Conservation (phyloP, 2,888 invertebrate species). For the Lordiphosa andalusiaca region DNA sequence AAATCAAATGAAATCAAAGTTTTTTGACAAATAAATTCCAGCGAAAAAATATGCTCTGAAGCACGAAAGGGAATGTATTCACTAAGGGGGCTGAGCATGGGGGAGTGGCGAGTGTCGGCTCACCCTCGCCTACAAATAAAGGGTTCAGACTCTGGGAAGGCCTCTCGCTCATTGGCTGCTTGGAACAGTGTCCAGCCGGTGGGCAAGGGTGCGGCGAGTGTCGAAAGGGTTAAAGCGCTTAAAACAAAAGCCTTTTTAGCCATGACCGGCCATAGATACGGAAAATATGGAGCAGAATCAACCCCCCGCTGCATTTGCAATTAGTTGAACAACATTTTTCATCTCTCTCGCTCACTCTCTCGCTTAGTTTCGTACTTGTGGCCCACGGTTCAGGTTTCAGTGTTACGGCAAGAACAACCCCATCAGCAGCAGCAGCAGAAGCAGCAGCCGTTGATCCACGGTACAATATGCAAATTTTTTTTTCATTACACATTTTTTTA, state of each 20-base stretch:
- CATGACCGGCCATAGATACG: slow-evolving; percentile 2
- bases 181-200: slow-evolving; percentile 21
- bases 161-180: slow-evolving; percentile 19
- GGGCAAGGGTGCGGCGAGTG: slow-evolving; percentile 21
- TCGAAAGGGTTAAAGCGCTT: slow-evolving; percentile 25
- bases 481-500: slow-evolving; percentile 51
- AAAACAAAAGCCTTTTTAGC: slow-evolving; percentile 23
- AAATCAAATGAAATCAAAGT: slow-evolving; percentile 68
- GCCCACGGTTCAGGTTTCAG: not conserved
- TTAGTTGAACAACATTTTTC: slow-evolving; percentile 26
- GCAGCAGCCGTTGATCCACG: slow-evolving; percentile 19
- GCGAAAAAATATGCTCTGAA: not conserved
- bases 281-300: slow-evolving; percentile 5
- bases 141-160: slow-evolving; percentile 19
- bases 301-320: slow-evolving; percentile 28
- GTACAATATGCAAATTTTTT: slow-evolving; percentile 65
- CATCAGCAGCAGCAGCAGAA: slow-evolving; percentile 25
- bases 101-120: slow-evolving; percentile 12
- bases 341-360: slow-evolving; percentile 11
- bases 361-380: slow-evolving; percentile 20
- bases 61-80: not conserved
- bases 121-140: slow-evolving; percentile 17
- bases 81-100: slow-evolving; percentile 8
- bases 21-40: slow-evolving; percentile 27
- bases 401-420: slow-evolving; percentile 42